Percentiles rank a stretch among this genome's conserved stretches.
Conservation (phyloP, 2,113 vertebrate genomes). For the Ciconia stormi region DNA sequence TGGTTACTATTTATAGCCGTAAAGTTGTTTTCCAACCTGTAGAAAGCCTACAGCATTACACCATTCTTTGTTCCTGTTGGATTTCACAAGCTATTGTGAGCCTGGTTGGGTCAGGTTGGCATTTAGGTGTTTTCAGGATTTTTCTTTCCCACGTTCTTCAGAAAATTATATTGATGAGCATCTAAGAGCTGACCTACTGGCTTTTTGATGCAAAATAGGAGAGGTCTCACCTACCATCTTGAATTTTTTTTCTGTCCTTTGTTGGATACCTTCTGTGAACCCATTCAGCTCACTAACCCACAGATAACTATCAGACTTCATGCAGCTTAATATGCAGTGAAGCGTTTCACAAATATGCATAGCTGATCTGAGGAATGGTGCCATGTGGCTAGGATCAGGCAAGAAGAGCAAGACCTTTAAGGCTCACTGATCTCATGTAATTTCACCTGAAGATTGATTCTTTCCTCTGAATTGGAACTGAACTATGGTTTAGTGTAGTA, state of each 20-base stretch:
- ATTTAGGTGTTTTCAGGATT: slow-evolving; percentile 1
- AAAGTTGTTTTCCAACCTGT: background rate
- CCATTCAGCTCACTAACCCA: background rate
- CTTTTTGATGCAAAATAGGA: slow-evolving; percentile 6
- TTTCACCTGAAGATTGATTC: slow-evolving; percentile 24
- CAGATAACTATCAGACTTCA: background rate
- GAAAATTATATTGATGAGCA: slow-evolving; percentile 1
- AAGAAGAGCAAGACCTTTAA: background rate
- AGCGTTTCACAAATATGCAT: background rate
- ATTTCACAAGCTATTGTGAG: background rate
- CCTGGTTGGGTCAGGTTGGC: background rate
- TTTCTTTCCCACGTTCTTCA: slow-evolving; percentile 8
- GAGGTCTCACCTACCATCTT: background rate
- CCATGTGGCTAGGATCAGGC: background rate
- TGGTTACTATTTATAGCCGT: background rate
- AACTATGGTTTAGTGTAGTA: background rate
- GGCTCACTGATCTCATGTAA: slow-evolving; percentile 6
- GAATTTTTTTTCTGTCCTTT: background rate
- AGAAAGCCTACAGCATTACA: background rate
- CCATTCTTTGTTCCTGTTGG: background rate
- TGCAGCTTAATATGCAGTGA: slow-evolving; percentile 1
- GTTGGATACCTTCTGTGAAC: background rate
- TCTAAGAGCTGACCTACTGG: background rate
- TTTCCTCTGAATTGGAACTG: background rate
- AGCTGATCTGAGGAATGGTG: background rate